A percentile compares a stretch with the other conserved stretches of the same genome.
Evolutionary conservation across 1,140 invertebrate genomes (phyloP).

Genomic region (Drosophila ohnishii): DNA sequence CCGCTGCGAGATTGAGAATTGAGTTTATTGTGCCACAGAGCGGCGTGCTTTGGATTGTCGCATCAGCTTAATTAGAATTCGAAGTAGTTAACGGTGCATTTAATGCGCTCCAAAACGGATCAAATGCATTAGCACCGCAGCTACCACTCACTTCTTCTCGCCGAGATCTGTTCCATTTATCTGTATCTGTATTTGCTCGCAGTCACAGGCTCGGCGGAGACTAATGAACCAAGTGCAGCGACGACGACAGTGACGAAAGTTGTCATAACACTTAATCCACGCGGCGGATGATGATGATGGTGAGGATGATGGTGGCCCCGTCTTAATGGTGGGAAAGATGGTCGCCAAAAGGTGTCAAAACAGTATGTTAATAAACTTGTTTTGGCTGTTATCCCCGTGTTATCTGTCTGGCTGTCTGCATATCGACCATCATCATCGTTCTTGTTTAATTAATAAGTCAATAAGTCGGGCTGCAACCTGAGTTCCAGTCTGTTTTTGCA

Average conservation of each 20-base stretch:
- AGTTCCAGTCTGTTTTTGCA: not conserved
- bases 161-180: constrained; percentile 44
- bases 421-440: constrained; percentile 8
- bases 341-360: constrained; percentile 27
- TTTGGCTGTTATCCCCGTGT: constrained; percentile 18
- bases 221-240: constrained; percentile 25
- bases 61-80: constrained; percentile 80
- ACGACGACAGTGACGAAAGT: constrained; percentile 29
- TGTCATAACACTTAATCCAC: constrained; percentile 40
- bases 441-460: constrained; percentile 29
- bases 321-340: constrained; percentile 16
- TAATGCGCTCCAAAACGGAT: constrained; percentile 73
- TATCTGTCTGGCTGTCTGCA: constrained; percentile 17
- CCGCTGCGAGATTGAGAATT: constrained; percentile 60
- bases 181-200: not conserved
- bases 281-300: not conserved
- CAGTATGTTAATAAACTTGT: constrained; percentile 37
- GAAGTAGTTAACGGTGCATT: constrained; percentile 79
- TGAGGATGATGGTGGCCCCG: not conserved
- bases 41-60: constrained; percentile 72
- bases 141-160: constrained; percentile 19
- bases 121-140: constrained; percentile 69
- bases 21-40: constrained; percentile 76
- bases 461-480: not conserved
- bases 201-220: constrained; percentile 1